Conservation (phyloP, 1,140 invertebrate genomes). For the Pseudomyrmex dendroicus region DNA sequence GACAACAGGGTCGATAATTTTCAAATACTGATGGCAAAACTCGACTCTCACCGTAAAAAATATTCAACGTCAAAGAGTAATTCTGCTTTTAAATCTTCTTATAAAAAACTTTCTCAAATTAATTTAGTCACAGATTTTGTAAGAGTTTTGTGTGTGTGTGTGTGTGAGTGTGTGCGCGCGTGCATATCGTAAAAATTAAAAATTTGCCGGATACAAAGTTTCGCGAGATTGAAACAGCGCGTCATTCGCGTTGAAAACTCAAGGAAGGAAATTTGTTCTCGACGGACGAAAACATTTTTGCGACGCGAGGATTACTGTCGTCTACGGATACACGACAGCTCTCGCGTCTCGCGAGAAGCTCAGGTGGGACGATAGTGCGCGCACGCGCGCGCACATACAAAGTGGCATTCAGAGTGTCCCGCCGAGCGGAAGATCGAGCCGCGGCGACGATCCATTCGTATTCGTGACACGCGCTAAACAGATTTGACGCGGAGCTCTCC, state of each 20-base stretch:
- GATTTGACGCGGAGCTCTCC: constrained; percentile 61
- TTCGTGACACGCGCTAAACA: constrained; percentile 69
- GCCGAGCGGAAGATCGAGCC: constrained; percentile 16
- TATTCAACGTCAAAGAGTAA: background rate
- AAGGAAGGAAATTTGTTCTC: background rate
- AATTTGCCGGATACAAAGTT: background rate
- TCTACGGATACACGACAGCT: background rate
- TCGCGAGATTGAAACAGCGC: background rate
- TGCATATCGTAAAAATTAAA: background rate
- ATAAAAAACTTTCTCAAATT: too few species aligned
- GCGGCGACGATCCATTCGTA: constrained; percentile 56
- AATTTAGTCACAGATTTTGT: too few species aligned
- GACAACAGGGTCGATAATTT: background rate
- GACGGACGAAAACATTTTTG: background rate
- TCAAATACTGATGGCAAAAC: background rate
- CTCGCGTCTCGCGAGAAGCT: background rate
- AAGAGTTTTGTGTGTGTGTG: too few species aligned
- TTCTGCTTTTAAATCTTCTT: too few species aligned
- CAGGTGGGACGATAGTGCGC: constrained; percentile 18
- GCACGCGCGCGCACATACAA: background rate
- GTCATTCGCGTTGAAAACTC: background rate
- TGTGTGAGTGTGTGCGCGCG: too few species aligned
- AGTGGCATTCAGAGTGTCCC: constrained; percentile 50
- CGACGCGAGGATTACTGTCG: background rate
- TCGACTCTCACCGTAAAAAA: background rate